phyloP scores from a whole-genome alignment of 53 echinoderm and acorn worm species.

The Hippasteria phrygiana region DNA sequence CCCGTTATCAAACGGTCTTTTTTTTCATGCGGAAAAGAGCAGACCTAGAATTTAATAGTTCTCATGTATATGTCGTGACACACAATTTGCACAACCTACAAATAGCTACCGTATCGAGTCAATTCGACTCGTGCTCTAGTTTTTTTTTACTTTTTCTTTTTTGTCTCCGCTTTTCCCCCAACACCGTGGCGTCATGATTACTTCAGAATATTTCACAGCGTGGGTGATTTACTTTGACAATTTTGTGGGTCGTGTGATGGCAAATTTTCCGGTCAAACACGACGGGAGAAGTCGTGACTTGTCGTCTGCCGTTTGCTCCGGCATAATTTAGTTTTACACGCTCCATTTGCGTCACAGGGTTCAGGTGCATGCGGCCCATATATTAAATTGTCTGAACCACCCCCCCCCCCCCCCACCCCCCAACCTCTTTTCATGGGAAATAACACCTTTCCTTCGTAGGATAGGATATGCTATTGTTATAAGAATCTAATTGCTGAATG shows the following conservation, averaged over 20 bases:
- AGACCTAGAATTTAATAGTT: neutral
- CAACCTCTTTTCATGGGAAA: too few relatives aligned
- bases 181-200: neutral
- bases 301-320: neutral
- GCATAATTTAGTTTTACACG: neutral
- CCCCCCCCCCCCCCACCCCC: neutral
- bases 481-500: too few relatives aligned
- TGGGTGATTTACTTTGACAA: slow-evolving; percentile 22
- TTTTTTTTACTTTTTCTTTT: neutral
- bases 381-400: neutral
- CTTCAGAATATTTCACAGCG: neutral
- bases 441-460: too few relatives aligned
- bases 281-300: neutral
- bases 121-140: neutral
- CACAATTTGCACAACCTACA: neutral
- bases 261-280: neutral
- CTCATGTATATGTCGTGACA: neutral
- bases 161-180: neutral
- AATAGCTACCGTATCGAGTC: neutral
- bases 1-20: too few relatives aligned
- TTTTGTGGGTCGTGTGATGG: neutral
- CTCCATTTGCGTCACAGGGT: neutral
- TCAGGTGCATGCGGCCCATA: neutral
- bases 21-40: too few relatives aligned
- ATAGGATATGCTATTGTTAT: too few relatives aligned